These are phyloP conservation scores for Eupithecia inturbata DNA, from an alignment of 2,888 invertebrate genomes.

Conservation along the genomic window DNA sequence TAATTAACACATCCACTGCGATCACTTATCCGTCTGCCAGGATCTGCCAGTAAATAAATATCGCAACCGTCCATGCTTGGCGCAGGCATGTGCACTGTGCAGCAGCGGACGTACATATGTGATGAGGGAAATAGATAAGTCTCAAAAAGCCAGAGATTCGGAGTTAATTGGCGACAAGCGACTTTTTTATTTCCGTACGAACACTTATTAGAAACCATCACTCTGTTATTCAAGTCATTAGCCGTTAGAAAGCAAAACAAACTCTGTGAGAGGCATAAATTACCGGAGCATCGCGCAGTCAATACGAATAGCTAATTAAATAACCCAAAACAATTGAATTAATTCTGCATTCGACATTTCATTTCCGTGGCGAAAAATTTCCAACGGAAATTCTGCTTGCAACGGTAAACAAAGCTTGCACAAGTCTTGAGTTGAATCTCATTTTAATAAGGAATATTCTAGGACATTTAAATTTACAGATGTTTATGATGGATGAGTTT, in stretches of 20 bases:
- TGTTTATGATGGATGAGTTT: neutral
- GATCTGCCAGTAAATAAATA: no score
- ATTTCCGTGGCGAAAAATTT: constrained; percentile 39
- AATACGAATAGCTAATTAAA: constrained; percentile 55
- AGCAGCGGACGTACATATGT: neutral
- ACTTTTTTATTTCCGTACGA: constrained; percentile 14
- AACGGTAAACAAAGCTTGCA: constrained; percentile 51
- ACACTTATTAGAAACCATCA: constrained; percentile 32
- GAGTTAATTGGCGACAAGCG: neutral
- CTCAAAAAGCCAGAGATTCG: neutral
- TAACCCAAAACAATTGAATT: constrained; percentile 55
- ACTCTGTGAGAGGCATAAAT: constrained; percentile 44
- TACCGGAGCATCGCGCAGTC: constrained; percentile 48
- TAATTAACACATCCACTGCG: no score
- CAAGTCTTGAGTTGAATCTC: constrained; percentile 5
- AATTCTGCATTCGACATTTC: constrained; percentile 46
- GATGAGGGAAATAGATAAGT: neutral
- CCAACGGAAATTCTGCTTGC: constrained; percentile 36
- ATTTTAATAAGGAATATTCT: neutral
- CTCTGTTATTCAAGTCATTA: constrained; percentile 20
- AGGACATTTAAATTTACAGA: neutral
- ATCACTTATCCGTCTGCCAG: no score
- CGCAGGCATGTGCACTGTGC: neutral
- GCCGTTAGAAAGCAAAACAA: constrained; percentile 40
- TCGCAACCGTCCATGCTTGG: no score